Percentiles rank a stretch among this genome's conserved stretches.
Evolutionary conservation across 2,888 invertebrate genomes (phyloP).

Genomic region (Troglohyphantes excavatus): DNA sequence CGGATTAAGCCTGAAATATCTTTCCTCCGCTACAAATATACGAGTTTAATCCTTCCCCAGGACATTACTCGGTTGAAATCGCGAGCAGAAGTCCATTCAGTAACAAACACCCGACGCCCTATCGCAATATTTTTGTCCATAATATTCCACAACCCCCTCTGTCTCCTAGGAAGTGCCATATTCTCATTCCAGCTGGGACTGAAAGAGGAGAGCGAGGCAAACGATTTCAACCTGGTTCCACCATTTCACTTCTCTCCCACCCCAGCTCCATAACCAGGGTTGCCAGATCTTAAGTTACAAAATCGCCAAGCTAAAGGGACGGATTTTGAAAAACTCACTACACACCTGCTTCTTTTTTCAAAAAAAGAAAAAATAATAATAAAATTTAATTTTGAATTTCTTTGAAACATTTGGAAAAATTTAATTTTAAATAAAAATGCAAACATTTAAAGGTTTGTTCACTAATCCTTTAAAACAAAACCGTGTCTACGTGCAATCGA

Average conservation of each 20-base stretch:
- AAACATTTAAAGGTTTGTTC: no score
- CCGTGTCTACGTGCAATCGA: no score
- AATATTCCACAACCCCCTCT: slow-evolving; percentile 49
- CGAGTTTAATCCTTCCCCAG: background rate
- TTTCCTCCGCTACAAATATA: background rate
- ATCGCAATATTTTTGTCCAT: slow-evolving; percentile 31
- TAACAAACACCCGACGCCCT: slow-evolving; percentile 11
- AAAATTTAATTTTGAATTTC: no score
- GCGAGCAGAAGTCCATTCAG: background rate
- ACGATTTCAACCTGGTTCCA: slow-evolving; percentile 65
- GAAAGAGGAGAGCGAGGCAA: slow-evolving; percentile 45
- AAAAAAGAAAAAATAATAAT: no score
- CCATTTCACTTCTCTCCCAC: slow-evolving; percentile 20
- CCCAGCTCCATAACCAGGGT: background rate
- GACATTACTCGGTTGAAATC: background rate
- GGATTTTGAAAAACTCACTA: no score
- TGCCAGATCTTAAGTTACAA: no score
- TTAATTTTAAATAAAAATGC: no score
- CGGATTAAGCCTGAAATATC: background rate
- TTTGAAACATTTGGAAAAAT: no score
- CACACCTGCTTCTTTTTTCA: no score
- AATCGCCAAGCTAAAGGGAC: no score
- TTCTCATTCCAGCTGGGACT: slow-evolving; percentile 64
- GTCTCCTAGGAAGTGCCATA: slow-evolving; percentile 17
- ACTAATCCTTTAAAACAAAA: no score